These are phyloP conservation scores for Himalopsyche anomala DNA, from an alignment of 2,888 invertebrate genomes.

Conservation along the genomic window DNA sequence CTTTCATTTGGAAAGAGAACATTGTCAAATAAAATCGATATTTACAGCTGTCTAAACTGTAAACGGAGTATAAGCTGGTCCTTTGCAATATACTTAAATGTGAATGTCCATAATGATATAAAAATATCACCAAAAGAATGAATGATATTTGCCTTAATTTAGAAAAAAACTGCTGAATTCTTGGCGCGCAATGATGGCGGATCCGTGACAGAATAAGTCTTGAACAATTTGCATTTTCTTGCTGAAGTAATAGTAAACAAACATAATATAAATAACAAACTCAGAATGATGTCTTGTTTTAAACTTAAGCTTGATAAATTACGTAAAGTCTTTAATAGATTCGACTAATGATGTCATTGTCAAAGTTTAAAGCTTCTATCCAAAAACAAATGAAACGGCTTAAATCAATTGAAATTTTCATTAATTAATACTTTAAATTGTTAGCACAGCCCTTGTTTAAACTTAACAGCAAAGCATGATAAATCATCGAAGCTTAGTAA, in stretches of 20 bases:
- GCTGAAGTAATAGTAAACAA: not conserved
- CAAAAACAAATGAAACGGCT: constrained; percentile 35
- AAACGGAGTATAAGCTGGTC: no score
- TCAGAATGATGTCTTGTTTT: constrained; percentile 20
- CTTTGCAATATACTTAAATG: no score
- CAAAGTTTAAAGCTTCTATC: constrained; percentile 1
- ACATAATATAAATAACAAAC: constrained; percentile 30
- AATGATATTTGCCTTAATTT: no score
- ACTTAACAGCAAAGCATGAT: constrained; percentile 59
- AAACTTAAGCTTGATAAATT: constrained; percentile 26
- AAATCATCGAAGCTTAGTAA: constrained; percentile 66
- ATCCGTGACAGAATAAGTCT: no score
- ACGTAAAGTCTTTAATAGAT: constrained; percentile 18
- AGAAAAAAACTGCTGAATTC: no score
- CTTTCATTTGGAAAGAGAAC: no score
- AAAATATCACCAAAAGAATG: no score
- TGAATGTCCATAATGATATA: no score
- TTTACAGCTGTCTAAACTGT: no score
- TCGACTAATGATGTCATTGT: constrained; percentile 32
- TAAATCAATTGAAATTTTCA: constrained; percentile 35
- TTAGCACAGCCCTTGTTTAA: constrained; percentile 54
- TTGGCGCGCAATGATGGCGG: no score
- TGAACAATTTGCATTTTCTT: constrained; percentile 9
- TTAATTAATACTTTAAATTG: constrained; percentile 40
- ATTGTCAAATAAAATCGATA: no score